phyloP scores from a whole-genome alignment of 1,140 invertebrate species.

The Micrasema minimum region DNA sequence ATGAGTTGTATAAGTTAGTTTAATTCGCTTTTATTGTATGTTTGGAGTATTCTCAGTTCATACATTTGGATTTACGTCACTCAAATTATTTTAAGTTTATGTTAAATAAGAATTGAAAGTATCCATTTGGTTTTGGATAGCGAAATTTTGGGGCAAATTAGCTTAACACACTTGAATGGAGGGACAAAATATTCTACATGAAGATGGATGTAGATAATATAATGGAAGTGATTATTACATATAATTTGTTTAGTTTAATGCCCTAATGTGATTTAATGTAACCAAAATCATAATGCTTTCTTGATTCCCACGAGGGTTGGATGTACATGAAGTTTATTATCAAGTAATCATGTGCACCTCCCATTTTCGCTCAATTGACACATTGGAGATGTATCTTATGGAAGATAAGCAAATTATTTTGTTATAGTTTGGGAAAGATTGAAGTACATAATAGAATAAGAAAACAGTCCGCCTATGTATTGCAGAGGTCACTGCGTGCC shows the following conservation, averaged over 20 bases:
- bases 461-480: slow-evolving; percentile 7
- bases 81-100: slow-evolving; percentile 24
- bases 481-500: no score
- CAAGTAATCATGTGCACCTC: neutral
- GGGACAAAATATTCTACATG: no score
- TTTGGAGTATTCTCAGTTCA: slow-evolving; percentile 7
- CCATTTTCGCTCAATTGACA: slow-evolving; percentile 31
- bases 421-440: slow-evolving; percentile 13
- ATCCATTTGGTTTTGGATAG: slow-evolving; percentile 12
- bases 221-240: neutral
- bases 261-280: slow-evolving; percentile 11
- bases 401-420: slow-evolving; percentile 1
- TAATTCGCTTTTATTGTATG: neutral
- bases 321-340: slow-evolving; percentile 7
- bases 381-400: neutral
- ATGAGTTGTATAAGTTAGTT: neutral
- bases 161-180: neutral
- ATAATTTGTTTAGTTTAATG: slow-evolving; percentile 4
- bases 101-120: slow-evolving; percentile 20
- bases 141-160: slow-evolving; percentile 4
- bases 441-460: slow-evolving; percentile 1
- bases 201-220: no score
- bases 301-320: slow-evolving; percentile 9
- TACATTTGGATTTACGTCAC: slow-evolving; percentile 10
- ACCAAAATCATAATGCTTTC: slow-evolving; percentile 22